These are phyloP conservation scores for Atta cephalotes DNA, from an alignment of 1,140 invertebrate species.

Conservation along the genomic window DNA sequence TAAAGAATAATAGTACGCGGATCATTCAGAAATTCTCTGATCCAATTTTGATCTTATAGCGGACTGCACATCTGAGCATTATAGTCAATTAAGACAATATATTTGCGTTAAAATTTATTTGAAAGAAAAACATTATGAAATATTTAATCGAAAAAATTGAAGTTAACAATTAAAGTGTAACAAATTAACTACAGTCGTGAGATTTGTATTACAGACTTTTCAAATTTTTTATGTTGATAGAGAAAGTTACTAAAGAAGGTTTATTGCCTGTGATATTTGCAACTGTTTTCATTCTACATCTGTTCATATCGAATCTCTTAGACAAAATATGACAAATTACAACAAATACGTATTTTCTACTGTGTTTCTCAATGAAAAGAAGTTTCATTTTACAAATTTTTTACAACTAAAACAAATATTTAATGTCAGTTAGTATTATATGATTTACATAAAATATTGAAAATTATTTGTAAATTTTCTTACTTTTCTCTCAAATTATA, in stretches of 20 bases:
- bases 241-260: too few relatives aligned
- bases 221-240: not conserved
- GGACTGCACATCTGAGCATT: too few relatives aligned
- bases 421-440: not conserved
- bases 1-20: too few relatives aligned
- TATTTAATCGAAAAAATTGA: not conserved
- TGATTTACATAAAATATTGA: not conserved
- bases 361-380: not conserved
- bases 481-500: not conserved
- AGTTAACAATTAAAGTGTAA: not conserved
- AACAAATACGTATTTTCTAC: conserved; percentile 27
- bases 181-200: not conserved
- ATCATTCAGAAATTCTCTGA: too few relatives aligned
- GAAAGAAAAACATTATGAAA: too few relatives aligned
- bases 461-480: not conserved
- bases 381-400: not conserved
- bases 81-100: too few relatives aligned
- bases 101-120: too few relatives aligned
- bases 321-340: not conserved
- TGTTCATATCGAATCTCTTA: not conserved
- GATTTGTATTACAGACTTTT: not conserved
- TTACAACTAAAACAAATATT: too few relatives aligned
- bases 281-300: not conserved
- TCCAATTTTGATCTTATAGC: too few relatives aligned
- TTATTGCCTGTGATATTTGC: not conserved